A percentile compares a stretch with the other conserved stretches of the same genome.
These are phyloP conservation scores for Nesogale talazaci DNA, from an alignment of 2,113 vertebrate species.

Conservation along the genomic window DNA sequence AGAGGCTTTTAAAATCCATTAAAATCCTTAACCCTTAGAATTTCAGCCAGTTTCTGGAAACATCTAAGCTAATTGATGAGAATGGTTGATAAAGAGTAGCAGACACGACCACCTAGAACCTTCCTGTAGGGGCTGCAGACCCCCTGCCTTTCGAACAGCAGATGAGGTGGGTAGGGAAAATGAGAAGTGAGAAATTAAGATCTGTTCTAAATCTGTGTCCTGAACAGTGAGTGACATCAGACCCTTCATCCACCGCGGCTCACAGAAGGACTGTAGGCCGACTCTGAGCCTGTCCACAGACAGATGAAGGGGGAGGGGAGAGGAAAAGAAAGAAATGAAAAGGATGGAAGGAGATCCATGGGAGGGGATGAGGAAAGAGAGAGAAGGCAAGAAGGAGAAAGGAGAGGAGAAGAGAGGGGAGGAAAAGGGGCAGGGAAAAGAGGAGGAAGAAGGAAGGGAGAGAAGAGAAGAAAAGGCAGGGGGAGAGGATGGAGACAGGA, in stretches of 20 bases:
- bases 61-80: background rate
- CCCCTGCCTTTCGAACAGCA: background rate
- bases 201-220: background rate
- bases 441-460: background rate
- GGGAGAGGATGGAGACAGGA: background rate
- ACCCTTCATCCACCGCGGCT: no score
- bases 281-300: background rate
- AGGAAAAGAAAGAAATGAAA: no score
- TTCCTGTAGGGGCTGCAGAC: background rate
- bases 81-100: background rate
- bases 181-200: background rate
- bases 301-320: background rate
- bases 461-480: background rate
- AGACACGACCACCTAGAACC: background rate
- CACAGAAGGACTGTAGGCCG: background rate
- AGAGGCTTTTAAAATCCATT: background rate
- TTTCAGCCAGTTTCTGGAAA: conserved; percentile 16
- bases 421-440: no score
- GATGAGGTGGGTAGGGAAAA: background rate
- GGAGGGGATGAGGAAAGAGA: background rate
- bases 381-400: background rate
- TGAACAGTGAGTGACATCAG: background rate
- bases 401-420: background rate
- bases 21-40: conserved; percentile 24
- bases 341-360: no score